Percentiles rank a stretch among this genome's conserved stretches.
These are phyloP conservation scores for Procambarus virginalis DNA, from an alignment of 1,140 invertebrate genomes.

Conservation along the genomic window DNA sequence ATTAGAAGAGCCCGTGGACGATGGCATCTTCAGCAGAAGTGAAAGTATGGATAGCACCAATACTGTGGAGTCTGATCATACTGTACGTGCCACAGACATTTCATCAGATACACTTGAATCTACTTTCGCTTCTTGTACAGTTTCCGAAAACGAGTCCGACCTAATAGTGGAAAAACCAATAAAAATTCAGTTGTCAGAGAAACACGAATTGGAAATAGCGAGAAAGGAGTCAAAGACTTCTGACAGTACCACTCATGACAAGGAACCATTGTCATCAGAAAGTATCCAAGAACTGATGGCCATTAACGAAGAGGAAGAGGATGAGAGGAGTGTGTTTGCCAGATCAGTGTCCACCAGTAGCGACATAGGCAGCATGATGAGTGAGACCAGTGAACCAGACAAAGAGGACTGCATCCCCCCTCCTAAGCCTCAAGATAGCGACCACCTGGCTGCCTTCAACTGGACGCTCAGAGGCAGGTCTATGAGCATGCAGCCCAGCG, in stretches of 20 bases:
- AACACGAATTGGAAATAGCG: slow-evolving; percentile 22
- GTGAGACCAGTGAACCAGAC: slow-evolving; percentile 64
- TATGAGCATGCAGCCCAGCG: slow-evolving; percentile 68
- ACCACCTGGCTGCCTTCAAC: slow-evolving; percentile 10
- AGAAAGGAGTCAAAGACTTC: slow-evolving; percentile 3
- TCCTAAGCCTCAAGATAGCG: neutral
- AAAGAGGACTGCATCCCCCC: slow-evolving; percentile 38
- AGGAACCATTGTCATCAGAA: slow-evolving; percentile 4
- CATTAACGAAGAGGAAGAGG: slow-evolving; percentile 61
- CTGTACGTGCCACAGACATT: slow-evolving; percentile 52
- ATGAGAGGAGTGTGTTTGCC: slow-evolving; percentile 43
- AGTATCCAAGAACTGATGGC: slow-evolving; percentile 43
- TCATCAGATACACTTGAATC: slow-evolving; percentile 57
- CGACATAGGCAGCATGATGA: slow-evolving; percentile 68
- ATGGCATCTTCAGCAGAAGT: slow-evolving; percentile 64
- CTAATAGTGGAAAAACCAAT: slow-evolving; percentile 13
- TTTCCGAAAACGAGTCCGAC: slow-evolving; percentile 1
- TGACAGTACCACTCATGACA: neutral
- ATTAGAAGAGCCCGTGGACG: slow-evolving; percentile 64
- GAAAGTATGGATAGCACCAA: slow-evolving; percentile 66
- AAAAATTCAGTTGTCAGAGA: slow-evolving; percentile 38
- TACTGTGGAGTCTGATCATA: slow-evolving; percentile 66
- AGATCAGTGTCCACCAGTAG: slow-evolving; percentile 68
- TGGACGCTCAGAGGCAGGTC: slow-evolving; percentile 68
- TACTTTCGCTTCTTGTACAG: slow-evolving; percentile 18